Evolutionary conservation across 1,140 invertebrate species (phyloP), one percentile per base, ranked within the genome.

Genomic region (Micrasema minimum): DNA sequence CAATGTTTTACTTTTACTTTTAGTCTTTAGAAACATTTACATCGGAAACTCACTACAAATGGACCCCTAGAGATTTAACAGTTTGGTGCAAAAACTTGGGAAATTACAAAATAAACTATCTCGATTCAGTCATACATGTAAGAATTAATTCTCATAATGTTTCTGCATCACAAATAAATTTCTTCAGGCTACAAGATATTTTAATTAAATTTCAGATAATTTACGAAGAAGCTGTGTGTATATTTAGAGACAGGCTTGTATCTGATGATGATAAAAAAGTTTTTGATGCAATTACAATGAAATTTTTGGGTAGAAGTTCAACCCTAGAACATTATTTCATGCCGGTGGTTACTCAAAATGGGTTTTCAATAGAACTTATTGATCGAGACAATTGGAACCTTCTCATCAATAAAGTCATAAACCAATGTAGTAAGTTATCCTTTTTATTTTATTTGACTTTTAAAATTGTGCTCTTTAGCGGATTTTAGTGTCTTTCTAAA

Each of bases 221-320:
- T 75, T 80, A 86, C 41, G 90, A 93, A 77, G 95, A 97, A 87
- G 90, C 91, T 4, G 80, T 87, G 22, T 82, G 90, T 72, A 86
- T 95, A 74, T 97, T 97, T 80, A 85, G 87, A 70, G 93, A 96
- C 77, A 87, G 90, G 77, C 83, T 97, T 20, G 87, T 90, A 2
- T 87, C 86, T 35, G 80, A 86, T 22, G 88, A 93, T 18, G 89
- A 95, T 72, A 86, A 86, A 48, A 79, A 81, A 2, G 87, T 88
- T 77, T 94, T 94, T 79, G 88, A 91, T 74, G 78, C 82, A 5
- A 88, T 95, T 69, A 72, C 68, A 2, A 66, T 76, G 62, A 76
- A 75, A 67, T 72, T 77, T 79, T 65, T 83, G 5, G 79, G 80
- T 50, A 50, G 68, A 9, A 64, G 72, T 14, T 69, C 77, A 1